Evolutionary conservation across 2,113 vertebrate genomes (phyloP).

Genomic region (Elephas maximus): DNA sequence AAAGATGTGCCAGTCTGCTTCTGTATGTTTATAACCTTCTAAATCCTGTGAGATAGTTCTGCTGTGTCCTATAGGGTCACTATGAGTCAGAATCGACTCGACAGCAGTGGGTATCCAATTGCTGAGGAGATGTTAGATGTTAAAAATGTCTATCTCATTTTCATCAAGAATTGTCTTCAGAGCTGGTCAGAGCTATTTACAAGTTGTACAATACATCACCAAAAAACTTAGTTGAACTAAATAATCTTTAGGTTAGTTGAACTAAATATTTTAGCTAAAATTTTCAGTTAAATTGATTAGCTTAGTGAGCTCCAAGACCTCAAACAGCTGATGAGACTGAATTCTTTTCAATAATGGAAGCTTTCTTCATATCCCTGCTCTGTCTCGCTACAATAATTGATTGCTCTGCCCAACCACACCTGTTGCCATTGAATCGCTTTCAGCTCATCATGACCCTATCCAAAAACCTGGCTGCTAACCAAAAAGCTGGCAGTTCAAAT

Average conservation of each 20-base stretch:
- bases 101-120: background rate
- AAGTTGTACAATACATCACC: background rate
- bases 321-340: background rate
- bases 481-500: too few species aligned
- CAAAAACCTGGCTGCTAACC: too few species aligned
- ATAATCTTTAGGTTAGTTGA: background rate
- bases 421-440: background rate
- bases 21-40: too few species aligned
- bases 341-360: background rate
- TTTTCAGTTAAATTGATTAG: background rate
- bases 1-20: too few species aligned
- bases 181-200: background rate
- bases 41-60: too few species aligned
- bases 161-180: background rate
- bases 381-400: background rate
- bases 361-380: background rate
- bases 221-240: slow-evolving; percentile 44
- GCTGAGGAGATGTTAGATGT: background rate
- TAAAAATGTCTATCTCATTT: slow-evolving; percentile 39
- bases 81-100: too few species aligned
- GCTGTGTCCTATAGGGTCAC: too few species aligned
- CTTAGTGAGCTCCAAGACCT: background rate
- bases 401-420: background rate
- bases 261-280: slow-evolving; percentile 32
- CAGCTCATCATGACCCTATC: background rate